Evolutionary conservation across 2,113 vertebrate genomes (phyloP).

Genomic region (Zootoca vivipara): DNA sequence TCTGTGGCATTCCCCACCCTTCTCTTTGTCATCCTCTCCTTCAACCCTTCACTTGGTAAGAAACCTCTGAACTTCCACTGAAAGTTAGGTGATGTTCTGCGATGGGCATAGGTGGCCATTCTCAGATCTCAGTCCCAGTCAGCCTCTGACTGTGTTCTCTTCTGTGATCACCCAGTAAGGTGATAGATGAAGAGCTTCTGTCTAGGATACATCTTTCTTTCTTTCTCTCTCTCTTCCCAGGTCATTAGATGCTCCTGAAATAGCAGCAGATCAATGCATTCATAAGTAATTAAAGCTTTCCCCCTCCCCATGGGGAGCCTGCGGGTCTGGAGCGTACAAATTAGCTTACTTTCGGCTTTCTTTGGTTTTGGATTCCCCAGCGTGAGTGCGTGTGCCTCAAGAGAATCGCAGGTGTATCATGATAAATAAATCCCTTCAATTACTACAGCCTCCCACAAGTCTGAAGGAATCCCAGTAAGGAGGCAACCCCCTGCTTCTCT

Average conservation of each 20-base stretch:
- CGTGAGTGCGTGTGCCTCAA: not conserved
- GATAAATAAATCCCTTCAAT: not conserved
- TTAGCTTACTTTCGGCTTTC: conserved; percentile 4
- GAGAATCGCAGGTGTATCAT: not conserved
- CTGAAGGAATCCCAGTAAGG: not conserved
- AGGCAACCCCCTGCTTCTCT: not conserved
- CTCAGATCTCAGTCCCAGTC: not conserved
- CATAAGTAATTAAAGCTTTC: conserved; percentile 56
- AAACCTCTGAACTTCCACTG: too few relatives aligned
- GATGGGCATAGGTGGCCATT: too few relatives aligned
- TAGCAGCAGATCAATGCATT: conserved; percentile 56
- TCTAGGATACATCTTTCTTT: conserved; percentile 18
- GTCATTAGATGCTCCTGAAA: conserved; percentile 41
- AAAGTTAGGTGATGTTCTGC: too few relatives aligned
- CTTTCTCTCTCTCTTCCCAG: conserved; percentile 32
- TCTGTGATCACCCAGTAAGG: not conserved
- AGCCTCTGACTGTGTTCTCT: not conserved
- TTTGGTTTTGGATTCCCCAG: not conserved
- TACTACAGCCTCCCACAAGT: not conserved
- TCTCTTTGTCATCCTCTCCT: too few relatives aligned
- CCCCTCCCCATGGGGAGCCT: conserved; percentile 1
- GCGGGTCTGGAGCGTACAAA: conserved; percentile 30
- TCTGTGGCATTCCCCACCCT: too few relatives aligned
- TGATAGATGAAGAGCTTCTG: not conserved
- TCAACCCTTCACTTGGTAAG: too few relatives aligned